phyloP scores from a whole-genome alignment of 2,113 vertebrate genomes.

The Circaetus cinerascens region DNA sequence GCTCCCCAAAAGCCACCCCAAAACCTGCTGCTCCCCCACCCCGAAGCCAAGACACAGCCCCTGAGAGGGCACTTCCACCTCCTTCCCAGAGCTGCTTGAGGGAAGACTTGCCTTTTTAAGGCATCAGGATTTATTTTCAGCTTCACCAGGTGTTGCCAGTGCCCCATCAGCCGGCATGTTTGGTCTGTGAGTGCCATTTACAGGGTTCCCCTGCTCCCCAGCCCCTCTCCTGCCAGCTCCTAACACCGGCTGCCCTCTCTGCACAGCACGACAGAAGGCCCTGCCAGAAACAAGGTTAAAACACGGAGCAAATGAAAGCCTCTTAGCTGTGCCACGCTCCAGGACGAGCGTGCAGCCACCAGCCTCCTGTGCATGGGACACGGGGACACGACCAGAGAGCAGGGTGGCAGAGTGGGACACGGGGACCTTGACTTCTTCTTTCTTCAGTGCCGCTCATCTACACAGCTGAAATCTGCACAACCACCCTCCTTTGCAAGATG shows the following conservation, averaged over 20 bases:
- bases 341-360: rapidly evolving
- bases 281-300: rapidly evolving
- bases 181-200: constrained; percentile 60
- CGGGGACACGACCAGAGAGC: rapidly evolving
- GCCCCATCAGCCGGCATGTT: background rate
- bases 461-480: rapidly evolving
- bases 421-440: rapidly evolving
- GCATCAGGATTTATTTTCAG: background rate
- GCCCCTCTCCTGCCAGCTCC: background rate
- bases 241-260: background rate
- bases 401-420: background rate
- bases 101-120: background rate
- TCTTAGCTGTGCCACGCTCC: background rate
- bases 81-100: background rate
- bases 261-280: background rate
- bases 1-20: background rate
- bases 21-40: background rate
- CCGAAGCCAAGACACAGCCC: rapidly evolving
- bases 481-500: background rate
- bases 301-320: background rate
- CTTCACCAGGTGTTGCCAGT: background rate
- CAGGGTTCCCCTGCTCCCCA: background rate
- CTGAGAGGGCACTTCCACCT: background rate
- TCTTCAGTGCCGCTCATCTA: background rate
- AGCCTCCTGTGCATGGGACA: rapidly evolving